Percentiles rank a stretch among this genome's conserved stretches.
Evolutionary conservation across 2,888 invertebrate genomes (phyloP).

Genomic region (Lasioglossum zephyrum): DNA sequence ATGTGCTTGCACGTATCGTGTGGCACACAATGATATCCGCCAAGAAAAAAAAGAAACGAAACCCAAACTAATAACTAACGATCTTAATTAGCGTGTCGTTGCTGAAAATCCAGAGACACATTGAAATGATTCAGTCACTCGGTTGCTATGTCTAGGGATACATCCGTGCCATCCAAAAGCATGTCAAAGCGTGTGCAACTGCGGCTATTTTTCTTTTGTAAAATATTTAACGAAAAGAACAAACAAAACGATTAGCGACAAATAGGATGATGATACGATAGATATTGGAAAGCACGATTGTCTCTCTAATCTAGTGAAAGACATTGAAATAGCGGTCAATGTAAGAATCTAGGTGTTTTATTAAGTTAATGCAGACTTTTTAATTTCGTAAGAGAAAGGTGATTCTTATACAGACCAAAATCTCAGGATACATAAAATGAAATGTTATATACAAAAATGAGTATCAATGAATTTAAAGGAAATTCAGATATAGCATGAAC

Average conservation of each 20-base stretch:
- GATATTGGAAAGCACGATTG: slow-evolving; percentile 66
- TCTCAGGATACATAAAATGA: slow-evolving; percentile 32
- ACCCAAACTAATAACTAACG: slow-evolving; percentile 41
- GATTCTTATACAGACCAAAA: slow-evolving; percentile 66
- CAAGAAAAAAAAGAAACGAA: slow-evolving; percentile 37
- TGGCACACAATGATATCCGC: slow-evolving; percentile 58
- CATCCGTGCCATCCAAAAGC: slow-evolving; percentile 65
- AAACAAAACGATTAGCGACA: slow-evolving; percentile 29
- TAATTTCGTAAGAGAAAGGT: slow-evolving; percentile 47
- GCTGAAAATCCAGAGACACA: slow-evolving; percentile 25
- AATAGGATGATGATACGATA: slow-evolving; percentile 48
- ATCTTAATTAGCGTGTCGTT: slow-evolving; percentile 39
- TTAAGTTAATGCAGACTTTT: slow-evolving; percentile 60
- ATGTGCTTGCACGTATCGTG: slow-evolving; percentile 60
- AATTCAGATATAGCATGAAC: slow-evolving; percentile 48
- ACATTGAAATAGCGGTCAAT: slow-evolving; percentile 60
- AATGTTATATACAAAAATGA: slow-evolving; percentile 29
- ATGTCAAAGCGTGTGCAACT: slow-evolving; percentile 42
- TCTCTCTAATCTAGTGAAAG: slow-evolving; percentile 56
- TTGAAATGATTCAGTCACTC: slow-evolving; percentile 34
- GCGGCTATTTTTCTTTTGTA: slow-evolving; percentile 41
- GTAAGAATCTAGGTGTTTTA: slow-evolving; percentile 73
- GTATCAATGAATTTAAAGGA: slow-evolving; percentile 31
- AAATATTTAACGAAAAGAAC: slow-evolving; percentile 15
- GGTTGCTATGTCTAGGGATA: slow-evolving; percentile 59